Conservation (phyloP, 2,113 vertebrate species). For the Pangasianodon hypophthalmus region DNA sequence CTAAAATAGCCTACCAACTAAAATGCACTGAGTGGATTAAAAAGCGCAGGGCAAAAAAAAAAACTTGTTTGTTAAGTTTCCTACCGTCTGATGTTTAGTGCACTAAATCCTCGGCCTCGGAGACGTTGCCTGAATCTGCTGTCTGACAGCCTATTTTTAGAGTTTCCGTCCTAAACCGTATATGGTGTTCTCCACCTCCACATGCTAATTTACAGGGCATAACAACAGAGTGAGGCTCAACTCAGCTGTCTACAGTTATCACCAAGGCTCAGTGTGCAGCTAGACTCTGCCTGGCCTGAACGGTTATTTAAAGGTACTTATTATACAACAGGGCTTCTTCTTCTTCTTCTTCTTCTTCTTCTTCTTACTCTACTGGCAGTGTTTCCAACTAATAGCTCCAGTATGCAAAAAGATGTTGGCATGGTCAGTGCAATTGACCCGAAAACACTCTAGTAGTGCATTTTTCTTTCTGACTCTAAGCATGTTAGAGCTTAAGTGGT, state of each 20-base stretch:
- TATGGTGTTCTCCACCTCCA: conserved; percentile 42
- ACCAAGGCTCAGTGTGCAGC: conserved; percentile 58
- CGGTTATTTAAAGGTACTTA: conserved; percentile 62
- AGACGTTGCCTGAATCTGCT: conserved; percentile 28
- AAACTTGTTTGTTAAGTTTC: neutral
- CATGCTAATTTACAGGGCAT: conserved; percentile 41
- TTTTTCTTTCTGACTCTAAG: neutral
- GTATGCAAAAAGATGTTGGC: neutral
- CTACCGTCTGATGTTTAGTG: conserved; percentile 35
- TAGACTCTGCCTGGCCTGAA: conserved; percentile 55
- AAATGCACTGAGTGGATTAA: conserved; percentile 9
- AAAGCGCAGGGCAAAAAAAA: neutral
- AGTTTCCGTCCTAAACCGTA: conserved; percentile 41
- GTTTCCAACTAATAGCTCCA: conserved; percentile 1
- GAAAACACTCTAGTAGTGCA: neutral
- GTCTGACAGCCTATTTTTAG: conserved; percentile 51
- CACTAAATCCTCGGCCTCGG: conserved; percentile 40
- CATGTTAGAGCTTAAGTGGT: neutral
- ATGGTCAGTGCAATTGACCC: neutral
- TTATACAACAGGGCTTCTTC: conserved; percentile 32
- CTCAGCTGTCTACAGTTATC: conserved; percentile 66
- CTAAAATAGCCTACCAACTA: neutral
- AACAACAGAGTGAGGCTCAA: conserved; percentile 46
- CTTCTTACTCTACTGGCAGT: neutral
- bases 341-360: neutral